Evolutionary conservation across 2,797 vertebrate species (phyloP).

Genomic region (Oryzias sinensis): DNA sequence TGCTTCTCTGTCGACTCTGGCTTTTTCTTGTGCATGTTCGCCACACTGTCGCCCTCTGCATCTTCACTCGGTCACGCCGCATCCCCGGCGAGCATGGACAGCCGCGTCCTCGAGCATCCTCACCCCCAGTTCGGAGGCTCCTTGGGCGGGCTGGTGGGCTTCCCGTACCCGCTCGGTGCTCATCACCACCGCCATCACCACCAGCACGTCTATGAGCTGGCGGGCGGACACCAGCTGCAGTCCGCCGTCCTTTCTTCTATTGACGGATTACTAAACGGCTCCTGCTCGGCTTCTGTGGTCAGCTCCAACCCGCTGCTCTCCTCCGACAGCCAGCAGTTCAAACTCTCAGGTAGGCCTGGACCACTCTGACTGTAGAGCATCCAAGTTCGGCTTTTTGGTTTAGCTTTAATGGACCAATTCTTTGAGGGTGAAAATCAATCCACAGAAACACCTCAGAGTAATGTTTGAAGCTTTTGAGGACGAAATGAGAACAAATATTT

Average conservation of each 20-base stretch:
- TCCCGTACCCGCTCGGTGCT: conserved; percentile 90
- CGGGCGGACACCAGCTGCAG: conserved; percentile 90
- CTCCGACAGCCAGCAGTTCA: conserved; percentile 87
- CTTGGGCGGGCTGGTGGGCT: conserved; percentile 91
- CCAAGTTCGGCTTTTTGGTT: too few species aligned
- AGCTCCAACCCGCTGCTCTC: conserved; percentile 84
- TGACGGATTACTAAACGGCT: conserved; percentile 96
- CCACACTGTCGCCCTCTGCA: conserved; percentile 66
- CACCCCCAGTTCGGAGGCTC: conserved; percentile 95
- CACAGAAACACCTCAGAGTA: too few species aligned
- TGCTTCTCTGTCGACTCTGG: conserved; percentile 37
- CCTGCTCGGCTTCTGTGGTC: conserved; percentile 91
- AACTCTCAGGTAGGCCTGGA: conserved; percentile 87
- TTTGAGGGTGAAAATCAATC: too few species aligned
- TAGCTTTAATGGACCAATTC: too few species aligned
- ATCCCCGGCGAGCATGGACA: conserved; percentile 92
- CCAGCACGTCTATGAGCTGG: conserved; percentile 93
- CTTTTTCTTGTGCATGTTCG: conserved; percentile 74
- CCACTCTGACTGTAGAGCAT: conserved; percentile 4
- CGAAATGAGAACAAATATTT: too few species aligned
- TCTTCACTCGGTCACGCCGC: conserved; percentile 74
- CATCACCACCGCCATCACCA: conserved; percentile 93
- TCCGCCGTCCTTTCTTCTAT: conserved; percentile 93
- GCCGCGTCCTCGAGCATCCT: conserved; percentile 95
- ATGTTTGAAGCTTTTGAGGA: too few species aligned